Base-by-base conservation (phyloP, 2,113 vertebrate species). In the Microtus pennsylvanicus region DNA sequence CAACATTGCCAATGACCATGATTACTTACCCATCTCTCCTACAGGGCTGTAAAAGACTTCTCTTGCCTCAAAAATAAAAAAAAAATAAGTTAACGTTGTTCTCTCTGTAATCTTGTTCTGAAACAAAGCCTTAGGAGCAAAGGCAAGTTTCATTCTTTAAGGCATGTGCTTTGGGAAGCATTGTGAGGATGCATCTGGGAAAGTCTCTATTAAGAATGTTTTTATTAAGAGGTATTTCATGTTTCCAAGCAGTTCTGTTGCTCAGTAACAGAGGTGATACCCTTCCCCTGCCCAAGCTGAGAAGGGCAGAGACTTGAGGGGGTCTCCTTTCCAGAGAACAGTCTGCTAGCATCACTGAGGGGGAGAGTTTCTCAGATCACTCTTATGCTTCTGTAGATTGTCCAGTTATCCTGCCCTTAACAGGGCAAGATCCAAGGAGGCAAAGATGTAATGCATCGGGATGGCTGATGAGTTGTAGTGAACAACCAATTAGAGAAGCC, bases 31-130 rank as follows among this genome's bases (percentile, higher is more conserved):
- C 69, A 19, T 74, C 58, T 89, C 55, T 55, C 72, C 90, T 90
- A 76, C 76, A 88, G 93, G 90, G 16, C 90, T n/a, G 10, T 65
- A 94, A 85, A 47, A 90, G 33, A n/a, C 45, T 96, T 81, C 42
- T 87, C 47, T 91, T 83, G 52, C 30, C 69, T 94, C 55, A 82
- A 45, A 92, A 45, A 42, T 42, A 42, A 85, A 55, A 88, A 88
- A 55, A 70, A 55, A 77, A 69, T 11, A 87, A 55, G 52, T 58
- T 89, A 93, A 86, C 4, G 30, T 50, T 38, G n/a, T 65, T 81
- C 5, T 26, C 63, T 83, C 47, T 85, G 94, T 95, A 91, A 91
- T 75, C 76, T 91, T 91, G 30, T 92, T 90, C 75, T 92, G 93
- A 94, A 95, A 90, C 42, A 97, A 47, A 92, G 26, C 55, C 28